Evolutionary conservation across 2,797 vertebrate species (phyloP), one percentile per base, ranked within the genome.

Genomic region (Menidia menidia): DNA sequence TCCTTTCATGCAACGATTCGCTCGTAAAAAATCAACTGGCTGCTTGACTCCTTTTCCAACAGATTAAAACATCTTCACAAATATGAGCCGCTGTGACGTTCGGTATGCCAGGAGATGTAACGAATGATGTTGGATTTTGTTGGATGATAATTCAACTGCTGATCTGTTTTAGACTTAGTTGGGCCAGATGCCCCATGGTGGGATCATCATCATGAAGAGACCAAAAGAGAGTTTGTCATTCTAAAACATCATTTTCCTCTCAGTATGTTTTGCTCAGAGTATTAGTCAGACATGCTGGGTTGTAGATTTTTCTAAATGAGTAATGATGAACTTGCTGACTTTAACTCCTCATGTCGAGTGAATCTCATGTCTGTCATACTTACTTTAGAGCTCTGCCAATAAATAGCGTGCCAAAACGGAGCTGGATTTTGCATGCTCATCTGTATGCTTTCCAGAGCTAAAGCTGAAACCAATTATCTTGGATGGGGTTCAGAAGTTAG

Each of bases 351-450:
- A 43, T 48, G n/a, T 15, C 33, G 0, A n/a, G 18, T 39, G 50
- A 62, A 0, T 25, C 10, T 35, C 0, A 11, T 0, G 19, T 30
- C 13, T 41, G 14, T 62, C 35, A 30, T 32, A 32, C 31, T 30
- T 53, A 32, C 25, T 14, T 32, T 53, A 25, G 6, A 31, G 51
- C 13, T 1, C 19, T 50, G 35, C 0, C 0, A 50, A 48, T 42
- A 39, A 62, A 2, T 30, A 8, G 31, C 33, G 6, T 16, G 25
- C 52, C 30, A 54, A 30, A 8, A 54, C 16, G 19, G 33, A 33
- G 50, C 4, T 52, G 51, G 47, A 31, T 51, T 30, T n/a, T 41
- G 41, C 47, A 39, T 14, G 32, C 41, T 62, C 6, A 62, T 62
- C 0, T 12, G 0, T 15, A 41, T 0, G 47, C 25, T 51, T 25